Evolutionary conservation across 2,888 invertebrate genomes (phyloP).

Genomic region (Amphiduros pacificus): DNA sequence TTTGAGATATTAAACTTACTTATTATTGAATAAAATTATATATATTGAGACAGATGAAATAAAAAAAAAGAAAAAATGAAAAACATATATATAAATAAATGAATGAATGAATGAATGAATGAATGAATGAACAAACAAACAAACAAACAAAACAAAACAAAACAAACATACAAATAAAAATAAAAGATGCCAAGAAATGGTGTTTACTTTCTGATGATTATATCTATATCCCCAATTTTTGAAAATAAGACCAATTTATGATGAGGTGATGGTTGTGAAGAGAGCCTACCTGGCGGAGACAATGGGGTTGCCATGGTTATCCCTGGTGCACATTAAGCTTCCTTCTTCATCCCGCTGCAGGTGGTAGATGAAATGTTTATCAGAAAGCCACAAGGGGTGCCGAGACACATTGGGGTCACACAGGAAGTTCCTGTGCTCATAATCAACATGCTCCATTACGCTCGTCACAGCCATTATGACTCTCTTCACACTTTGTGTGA

Average conservation of each 20-base stretch:
- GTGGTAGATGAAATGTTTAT: conserved; percentile 42
- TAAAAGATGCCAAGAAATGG: too few species aligned
- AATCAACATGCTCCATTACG: conserved; percentile 42
- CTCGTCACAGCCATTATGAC: conserved; percentile 32
- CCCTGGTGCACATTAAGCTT: conserved; percentile 33
- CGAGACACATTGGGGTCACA: conserved; percentile 29
- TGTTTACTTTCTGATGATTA: too few species aligned
- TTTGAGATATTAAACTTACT: neutral
- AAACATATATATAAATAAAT: neutral
- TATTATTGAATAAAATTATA: neutral
- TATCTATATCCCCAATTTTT: neutral
- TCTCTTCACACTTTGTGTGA: too few species aligned
- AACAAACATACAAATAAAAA: too few species aligned
- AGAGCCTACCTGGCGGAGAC: conserved; percentile 43
- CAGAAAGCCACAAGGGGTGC: conserved; percentile 44
- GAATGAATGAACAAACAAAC: too few species aligned
- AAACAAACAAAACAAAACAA: too few species aligned
- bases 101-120: too few species aligned
- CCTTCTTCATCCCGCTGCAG: conserved; percentile 36
- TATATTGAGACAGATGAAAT: neutral
- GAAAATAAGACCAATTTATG: neutral
- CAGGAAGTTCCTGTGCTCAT: conserved; percentile 38
- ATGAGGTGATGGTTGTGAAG: neutral
- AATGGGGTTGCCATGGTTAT: conserved; percentile 36
- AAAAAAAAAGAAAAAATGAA: neutral